Conservation (phyloP, 2,113 vertebrate species). For the Erinaceus europaeus region DNA sequence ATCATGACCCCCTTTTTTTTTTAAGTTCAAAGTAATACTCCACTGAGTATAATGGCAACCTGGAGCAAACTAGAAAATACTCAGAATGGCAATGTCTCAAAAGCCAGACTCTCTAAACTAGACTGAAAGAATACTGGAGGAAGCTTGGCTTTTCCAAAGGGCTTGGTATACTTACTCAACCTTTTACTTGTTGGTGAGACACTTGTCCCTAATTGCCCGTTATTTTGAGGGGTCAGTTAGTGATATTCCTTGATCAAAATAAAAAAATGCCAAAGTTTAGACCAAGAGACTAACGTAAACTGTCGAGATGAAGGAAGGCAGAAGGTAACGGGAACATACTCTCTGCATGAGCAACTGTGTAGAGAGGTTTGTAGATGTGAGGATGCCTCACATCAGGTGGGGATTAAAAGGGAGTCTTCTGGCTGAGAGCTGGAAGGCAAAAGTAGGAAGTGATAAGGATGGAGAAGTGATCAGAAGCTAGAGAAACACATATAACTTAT, state of each 20-base stretch:
- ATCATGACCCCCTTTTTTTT: no score
- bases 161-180: not conserved
- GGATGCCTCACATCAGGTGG: not conserved
- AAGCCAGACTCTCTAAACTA: not conserved
- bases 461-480: not conserved
- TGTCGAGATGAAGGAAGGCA: not conserved
- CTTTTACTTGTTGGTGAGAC: not conserved
- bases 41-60: no score
- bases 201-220: not conserved
- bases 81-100: conserved; percentile 43
- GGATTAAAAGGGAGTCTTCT: not conserved
- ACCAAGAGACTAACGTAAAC: not conserved
- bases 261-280: no score
- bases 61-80: conserved; percentile 62
- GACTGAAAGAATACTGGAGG: not conserved
- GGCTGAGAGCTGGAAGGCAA: not conserved
- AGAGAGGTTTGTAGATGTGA: not conserved
- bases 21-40: no score
- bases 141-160: conserved; percentile 2
- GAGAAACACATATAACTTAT: not conserved
- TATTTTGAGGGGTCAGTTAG: not conserved
- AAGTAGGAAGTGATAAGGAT: no score
- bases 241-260: not conserved
- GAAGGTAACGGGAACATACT: not conserved
- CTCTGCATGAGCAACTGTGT: not conserved